These are phyloP conservation scores for Anastrepha obliqua DNA, from an alignment of 1,140 invertebrate species.

Conservation along the genomic window DNA sequence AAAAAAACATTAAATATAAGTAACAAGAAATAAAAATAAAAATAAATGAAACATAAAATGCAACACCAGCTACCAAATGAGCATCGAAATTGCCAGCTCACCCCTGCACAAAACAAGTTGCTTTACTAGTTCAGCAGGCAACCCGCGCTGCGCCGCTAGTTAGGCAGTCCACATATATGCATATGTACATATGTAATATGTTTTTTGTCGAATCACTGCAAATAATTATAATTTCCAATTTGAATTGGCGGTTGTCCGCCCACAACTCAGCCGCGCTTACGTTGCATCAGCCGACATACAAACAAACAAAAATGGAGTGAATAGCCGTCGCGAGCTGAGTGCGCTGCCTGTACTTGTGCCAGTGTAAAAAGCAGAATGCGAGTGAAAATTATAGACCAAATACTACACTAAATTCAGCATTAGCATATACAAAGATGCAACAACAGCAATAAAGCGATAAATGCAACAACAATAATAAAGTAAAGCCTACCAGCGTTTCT, in stretches of 20 bases:
- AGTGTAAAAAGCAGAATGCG: not conserved
- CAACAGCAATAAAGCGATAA: not conserved
- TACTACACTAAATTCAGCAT: not conserved
- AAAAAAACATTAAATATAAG: not conserved
- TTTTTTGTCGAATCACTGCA: conserved; percentile 46
- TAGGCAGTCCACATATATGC: not conserved
- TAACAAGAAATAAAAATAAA: not conserved
- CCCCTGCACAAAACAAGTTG: not conserved
- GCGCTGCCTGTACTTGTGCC: not conserved
- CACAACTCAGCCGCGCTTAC: not conserved
- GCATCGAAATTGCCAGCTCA: not conserved
- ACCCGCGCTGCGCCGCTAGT: not conserved
- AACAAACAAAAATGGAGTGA: not conserved
- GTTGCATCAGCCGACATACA: not conserved
- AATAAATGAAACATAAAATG: not conserved
- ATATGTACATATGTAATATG: not conserved
- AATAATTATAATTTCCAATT: conserved; percentile 53
- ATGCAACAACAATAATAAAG: conserved; percentile 12
- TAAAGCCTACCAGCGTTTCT: not conserved
- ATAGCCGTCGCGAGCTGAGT: not conserved
- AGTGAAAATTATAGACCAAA: conserved; percentile 31
- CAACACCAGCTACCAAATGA: not conserved
- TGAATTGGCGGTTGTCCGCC: conserved; percentile 34
- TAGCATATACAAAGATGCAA: conserved; percentile 19
- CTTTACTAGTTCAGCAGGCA: too few relatives aligned